Base-by-base conservation (phyloP, 2,888 invertebrate species). In the Atherix ibis region DNA sequence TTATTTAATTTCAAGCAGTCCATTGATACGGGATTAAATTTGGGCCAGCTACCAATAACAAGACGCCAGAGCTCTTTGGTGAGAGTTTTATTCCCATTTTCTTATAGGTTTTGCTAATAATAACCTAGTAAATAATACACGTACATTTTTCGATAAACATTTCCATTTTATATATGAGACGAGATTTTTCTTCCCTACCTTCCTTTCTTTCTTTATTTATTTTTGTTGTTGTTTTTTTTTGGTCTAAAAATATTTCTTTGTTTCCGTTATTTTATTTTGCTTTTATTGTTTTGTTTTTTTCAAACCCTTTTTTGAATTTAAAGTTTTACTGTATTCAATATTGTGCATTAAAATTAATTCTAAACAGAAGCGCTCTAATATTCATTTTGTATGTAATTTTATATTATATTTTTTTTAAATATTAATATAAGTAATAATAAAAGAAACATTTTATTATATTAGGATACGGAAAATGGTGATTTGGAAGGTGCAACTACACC, bases 1-100 rank as follows among this genome's bases (percentile, higher is more conserved):
- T n/a, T n/a, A n/a, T n/a, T 29, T 40, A 35, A 35, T 37, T 40
- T 37, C 40, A 40, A 40, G 45, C 48, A 54, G 54, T 52, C 54
- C 42, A 48, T 54, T 48, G 54, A 54, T 41, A 52, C 53, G 31
- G 54, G 53, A 47, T 49, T 54, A 37, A 53, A 54, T 48, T 49
- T 54, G 46, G 51, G 50, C 40, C 53, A 53, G 41, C 47, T 54
- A 46, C 52, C 53, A 44, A 44, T 53, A 42, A 46, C 50, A 36
- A 48, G 52, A 40, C 46, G 52, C 36, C 46, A 46, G 43, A 53
- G 53, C 43, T 53, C 53, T 40, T 45, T 52, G 54, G 54, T 54
- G 52, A 50, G 49, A 45, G 24, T 25, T 31, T 33, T 24, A 43
- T 34, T 10, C 27, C 10, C 12, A 9, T 26, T 12, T 27, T 33